These are phyloP conservation scores for Ostrea edulis DNA, from an alignment of 1,140 invertebrate genomes.

Conservation along the genomic window DNA sequence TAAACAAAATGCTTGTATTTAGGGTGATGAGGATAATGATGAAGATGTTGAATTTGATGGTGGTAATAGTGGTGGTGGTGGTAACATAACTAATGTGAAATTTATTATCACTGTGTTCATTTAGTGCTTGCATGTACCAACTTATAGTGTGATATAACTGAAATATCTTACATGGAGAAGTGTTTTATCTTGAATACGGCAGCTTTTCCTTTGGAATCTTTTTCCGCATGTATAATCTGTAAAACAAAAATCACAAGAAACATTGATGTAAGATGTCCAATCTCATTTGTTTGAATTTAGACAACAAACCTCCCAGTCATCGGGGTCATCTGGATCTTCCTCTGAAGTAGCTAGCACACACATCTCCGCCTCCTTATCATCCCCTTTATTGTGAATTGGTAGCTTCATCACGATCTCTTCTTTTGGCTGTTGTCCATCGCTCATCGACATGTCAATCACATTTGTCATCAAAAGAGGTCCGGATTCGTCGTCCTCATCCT, in stretches of 20 bases:
- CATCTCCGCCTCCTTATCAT: constrained; percentile 30
- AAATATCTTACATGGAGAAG: constrained; percentile 38
- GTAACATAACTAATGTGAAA: not conserved
- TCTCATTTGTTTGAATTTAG: not conserved
- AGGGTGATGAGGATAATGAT: too few relatives aligned
- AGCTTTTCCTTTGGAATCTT: constrained; percentile 22
- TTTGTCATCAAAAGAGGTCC: constrained; percentile 49
- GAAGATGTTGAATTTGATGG: too few relatives aligned
- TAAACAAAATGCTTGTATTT: too few relatives aligned
- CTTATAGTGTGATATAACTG: too few relatives aligned
- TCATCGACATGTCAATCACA: constrained; percentile 48
- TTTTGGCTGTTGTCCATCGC: constrained; percentile 50
- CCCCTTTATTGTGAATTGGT: constrained; percentile 15
- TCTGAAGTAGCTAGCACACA: constrained; percentile 43
- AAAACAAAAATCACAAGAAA: not conserved
- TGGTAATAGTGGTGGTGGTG: not conserved
- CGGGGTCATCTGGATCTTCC: constrained; percentile 43
- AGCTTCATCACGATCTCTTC: constrained; percentile 52
- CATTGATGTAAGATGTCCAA: not conserved
- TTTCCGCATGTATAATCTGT: constrained; percentile 1
- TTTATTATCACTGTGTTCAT: not conserved
- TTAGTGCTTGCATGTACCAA: too few relatives aligned
- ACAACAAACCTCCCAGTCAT: constrained; percentile 44
- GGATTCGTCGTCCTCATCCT: constrained; percentile 30
- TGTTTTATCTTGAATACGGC: constrained; percentile 37